phyloP scores from a whole-genome alignment of 1,140 invertebrate species.

The Drosophila subobscura region DNA sequence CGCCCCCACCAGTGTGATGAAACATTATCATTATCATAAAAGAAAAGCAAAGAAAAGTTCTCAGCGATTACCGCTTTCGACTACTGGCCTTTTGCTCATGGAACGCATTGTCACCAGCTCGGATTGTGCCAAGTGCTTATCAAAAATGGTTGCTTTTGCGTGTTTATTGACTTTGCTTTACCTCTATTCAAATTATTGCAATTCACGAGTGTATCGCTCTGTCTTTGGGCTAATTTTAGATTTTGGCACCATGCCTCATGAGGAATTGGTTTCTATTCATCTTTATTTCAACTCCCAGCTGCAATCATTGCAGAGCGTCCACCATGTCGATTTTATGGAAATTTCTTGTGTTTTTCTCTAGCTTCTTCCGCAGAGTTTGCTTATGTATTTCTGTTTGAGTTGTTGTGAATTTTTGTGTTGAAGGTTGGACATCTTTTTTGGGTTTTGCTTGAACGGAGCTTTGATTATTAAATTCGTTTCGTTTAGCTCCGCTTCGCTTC shows the following conservation, averaged over 20 bases:
- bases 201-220: slow-evolving; percentile 17
- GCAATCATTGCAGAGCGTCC: not conserved
- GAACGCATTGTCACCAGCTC: not conserved
- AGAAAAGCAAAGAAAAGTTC: not conserved
- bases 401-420: slow-evolving; percentile 29
- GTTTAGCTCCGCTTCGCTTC: not conserved
- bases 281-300: not conserved
- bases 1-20: not conserved
- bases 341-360: slow-evolving; percentile 1
- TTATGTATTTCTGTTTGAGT: not conserved
- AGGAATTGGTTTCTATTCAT: not conserved
- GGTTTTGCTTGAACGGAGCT: not conserved
- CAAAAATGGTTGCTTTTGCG: slow-evolving; percentile 31
- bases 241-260: too few relatives aligned
- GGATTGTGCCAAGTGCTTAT: slow-evolving; percentile 29
- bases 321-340: not conserved
- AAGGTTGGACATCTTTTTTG: slow-evolving; percentile 59
- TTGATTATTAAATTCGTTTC: too few relatives aligned
- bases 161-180: slow-evolving; percentile 35
- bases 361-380: slow-evolving; percentile 41
- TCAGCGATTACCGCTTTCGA: too few relatives aligned
- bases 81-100: not conserved
- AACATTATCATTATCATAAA: slow-evolving; percentile 8
- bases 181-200: slow-evolving; percentile 4
- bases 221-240: too few relatives aligned